phyloP scores from a whole-genome alignment of 2,888 invertebrate species.

The Strigamia transsilvanica region DNA sequence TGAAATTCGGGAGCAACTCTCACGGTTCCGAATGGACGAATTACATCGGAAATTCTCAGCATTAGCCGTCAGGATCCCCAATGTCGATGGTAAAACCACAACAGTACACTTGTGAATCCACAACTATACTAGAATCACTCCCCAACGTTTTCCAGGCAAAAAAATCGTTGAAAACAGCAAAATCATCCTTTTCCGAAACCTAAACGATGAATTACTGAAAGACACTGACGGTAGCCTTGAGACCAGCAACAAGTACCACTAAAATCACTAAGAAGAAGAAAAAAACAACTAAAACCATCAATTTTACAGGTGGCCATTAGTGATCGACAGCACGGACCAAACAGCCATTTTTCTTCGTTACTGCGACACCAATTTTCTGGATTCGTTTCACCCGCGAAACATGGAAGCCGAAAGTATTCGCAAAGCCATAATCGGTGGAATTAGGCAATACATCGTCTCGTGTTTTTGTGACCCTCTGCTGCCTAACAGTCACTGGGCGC shows the following conservation, averaged over 20 bases:
- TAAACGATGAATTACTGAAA: constrained; percentile 32
- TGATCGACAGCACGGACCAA: constrained; percentile 41
- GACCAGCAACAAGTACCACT: background rate
- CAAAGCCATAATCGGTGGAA: constrained; percentile 45
- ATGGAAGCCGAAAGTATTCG: constrained; percentile 50
- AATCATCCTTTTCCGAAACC: constrained; percentile 1
- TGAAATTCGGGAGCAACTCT: constrained; percentile 17
- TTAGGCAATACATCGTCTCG: background rate
- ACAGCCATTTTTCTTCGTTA: constrained; percentile 43
- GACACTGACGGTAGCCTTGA: constrained; percentile 43
- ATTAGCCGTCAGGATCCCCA: background rate
- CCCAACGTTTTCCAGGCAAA: background rate
- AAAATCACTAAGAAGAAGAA: background rate
- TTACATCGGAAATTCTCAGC: constrained; percentile 39
- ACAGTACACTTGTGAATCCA: background rate
- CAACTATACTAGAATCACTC: background rate
- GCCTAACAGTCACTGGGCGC: no score
- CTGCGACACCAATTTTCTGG: constrained; percentile 50
- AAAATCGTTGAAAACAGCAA: background rate
- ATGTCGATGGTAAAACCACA: background rate
- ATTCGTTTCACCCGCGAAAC: constrained; percentile 10
- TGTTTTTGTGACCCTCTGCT: no score
- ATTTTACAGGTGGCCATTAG: constrained; percentile 48
- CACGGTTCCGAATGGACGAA: constrained; percentile 23
- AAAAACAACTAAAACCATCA: background rate